Conservation (phyloP, 2,113 vertebrate genomes). For the Thryonomys swinderianus region DNA sequence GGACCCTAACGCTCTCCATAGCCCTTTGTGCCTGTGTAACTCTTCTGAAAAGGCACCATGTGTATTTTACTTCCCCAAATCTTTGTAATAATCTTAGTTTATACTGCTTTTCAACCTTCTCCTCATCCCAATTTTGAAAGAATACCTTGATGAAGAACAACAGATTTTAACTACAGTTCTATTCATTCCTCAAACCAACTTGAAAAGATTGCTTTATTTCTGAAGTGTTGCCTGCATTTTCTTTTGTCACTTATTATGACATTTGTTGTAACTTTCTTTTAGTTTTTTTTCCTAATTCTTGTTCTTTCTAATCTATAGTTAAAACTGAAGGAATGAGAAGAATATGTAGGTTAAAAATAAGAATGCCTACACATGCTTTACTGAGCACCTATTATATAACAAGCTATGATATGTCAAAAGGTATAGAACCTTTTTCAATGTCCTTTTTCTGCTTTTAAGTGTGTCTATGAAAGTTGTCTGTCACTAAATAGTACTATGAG, state of each 20-base stretch:
- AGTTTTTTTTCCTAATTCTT: background rate
- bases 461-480: background rate
- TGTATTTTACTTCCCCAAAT: background rate
- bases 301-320: background rate
- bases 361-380: background rate
- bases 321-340: background rate
- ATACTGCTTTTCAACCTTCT: no score
- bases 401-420: background rate
- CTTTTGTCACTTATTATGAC: background rate
- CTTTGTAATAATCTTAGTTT: background rate
- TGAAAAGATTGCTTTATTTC: background rate
- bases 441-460: background rate
- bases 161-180: background rate
- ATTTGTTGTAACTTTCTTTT: background rate
- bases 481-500: background rate
- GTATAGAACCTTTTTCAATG: background rate
- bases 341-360: background rate
- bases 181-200: background rate
- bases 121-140: background rate
- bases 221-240: background rate
- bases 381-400: background rate
- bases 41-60: background rate
- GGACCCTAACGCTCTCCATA: background rate
- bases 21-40: accelerated
- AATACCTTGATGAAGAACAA: background rate